phyloP scores from a whole-genome alignment of 2,113 vertebrate species.

The Bucco capensis region DNA sequence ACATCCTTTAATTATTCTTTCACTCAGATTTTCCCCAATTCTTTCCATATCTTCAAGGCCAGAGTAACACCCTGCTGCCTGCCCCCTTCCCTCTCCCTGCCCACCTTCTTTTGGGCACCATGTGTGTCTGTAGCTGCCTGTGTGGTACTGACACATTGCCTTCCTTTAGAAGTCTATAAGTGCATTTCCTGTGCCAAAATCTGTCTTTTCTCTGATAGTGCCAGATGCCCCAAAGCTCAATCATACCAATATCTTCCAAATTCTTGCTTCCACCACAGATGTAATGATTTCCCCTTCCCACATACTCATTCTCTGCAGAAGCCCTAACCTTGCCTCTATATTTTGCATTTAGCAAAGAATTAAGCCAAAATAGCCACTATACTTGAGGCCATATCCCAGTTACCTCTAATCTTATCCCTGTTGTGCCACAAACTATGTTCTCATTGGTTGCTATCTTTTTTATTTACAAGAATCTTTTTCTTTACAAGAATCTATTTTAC shows the following conservation, averaged over 20 bases:
- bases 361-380: background rate
- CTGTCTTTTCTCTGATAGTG: background rate
- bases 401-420: background rate
- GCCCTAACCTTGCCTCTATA: background rate
- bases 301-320: background rate
- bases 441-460: background rate
- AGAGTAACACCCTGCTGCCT: background rate
- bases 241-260: background rate
- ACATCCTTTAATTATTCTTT: background rate
- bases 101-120: background rate
- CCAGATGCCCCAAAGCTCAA: conserved; percentile 33
- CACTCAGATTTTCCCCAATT: background rate
- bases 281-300: background rate
- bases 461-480: background rate
- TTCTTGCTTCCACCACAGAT: background rate
- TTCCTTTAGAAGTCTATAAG: background rate
- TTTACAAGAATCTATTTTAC: background rate
- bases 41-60: background rate
- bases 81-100: background rate
- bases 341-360: background rate
- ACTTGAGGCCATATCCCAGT: background rate
- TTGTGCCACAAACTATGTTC: background rate
- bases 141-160: background rate
- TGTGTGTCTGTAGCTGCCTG: background rate
- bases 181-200: conserved; percentile 31